Evolutionary conservation across 2,797 vertebrate genomes (phyloP), one percentile per base, ranked within the genome.

Genomic region (Danio aesculapii): DNA sequence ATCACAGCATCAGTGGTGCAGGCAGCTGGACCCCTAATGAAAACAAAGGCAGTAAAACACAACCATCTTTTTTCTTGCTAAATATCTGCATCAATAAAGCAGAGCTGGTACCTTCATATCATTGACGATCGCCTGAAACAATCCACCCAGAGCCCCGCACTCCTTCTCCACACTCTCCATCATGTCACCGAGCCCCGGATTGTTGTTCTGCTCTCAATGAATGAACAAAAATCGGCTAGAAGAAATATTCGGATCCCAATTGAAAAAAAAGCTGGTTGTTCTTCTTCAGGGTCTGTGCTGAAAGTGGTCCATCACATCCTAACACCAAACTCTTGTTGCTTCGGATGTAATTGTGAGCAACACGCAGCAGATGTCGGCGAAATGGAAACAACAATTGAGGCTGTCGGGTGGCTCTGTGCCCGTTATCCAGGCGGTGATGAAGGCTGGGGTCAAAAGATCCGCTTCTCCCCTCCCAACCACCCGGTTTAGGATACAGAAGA

Each of bases 41-140:
- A 92, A 87, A 94, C 93, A 94, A 95, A 94, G 93, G 92, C 93
- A 93, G 87, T 94, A 92, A 92, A 93, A 86, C 44, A 88, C 77
- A 63, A 47, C 16, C 62, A 57, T 70, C 47, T 19, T 44, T 58
- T 46, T 17, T 21, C 63, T 53, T 52, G 10, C 74, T 52, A 14
- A 75, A 79, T 59, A 68, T 52, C n/a, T 58, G 64, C 59, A 55
- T 50, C 14, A 84, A 84, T 67, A 46, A 47, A 53, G 83, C 46
- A 64, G 14, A 1, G 8, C 17, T 46, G 71, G 88, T 97, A 98
- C 97, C 97, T 99, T 99, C 97, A 99, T 98, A 89, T 99, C 97
- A 92, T 96, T 98, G 87, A 99, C 95, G 92, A 99, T 97, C 88
- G 97, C 94, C 92, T 99, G 97, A 93, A 99, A 99, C 89, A 99